A percentile compares a stretch with the other conserved stretches of the same genome.
phyloP scores from a whole-genome alignment of 2,113 vertebrate species.

The Podilymbus podiceps region DNA sequence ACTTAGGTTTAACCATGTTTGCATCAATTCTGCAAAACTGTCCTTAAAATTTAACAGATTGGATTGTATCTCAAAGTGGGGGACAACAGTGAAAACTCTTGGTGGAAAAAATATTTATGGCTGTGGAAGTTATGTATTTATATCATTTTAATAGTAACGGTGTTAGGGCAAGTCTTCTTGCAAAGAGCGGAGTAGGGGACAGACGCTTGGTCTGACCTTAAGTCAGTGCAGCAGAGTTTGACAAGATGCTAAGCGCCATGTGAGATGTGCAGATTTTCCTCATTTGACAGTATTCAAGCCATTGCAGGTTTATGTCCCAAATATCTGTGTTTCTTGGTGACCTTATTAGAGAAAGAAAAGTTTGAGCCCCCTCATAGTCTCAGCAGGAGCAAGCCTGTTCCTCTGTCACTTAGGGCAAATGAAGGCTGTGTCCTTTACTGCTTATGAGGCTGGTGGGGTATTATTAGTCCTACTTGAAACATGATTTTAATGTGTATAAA shows the following conservation, averaged over 20 bases:
- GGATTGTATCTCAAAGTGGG: neutral
- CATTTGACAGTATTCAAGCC: neutral
- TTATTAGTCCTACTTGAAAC: neutral
- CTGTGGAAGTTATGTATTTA: neutral
- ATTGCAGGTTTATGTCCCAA: neutral
- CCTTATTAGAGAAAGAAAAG: neutral
- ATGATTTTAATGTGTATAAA: neutral
- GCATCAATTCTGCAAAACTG: slow-evolving; percentile 15
- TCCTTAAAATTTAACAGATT: neutral
- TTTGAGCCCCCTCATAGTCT: neutral
- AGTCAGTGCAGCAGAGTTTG: neutral
- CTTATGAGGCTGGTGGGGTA: neutral
- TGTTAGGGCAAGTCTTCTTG: neutral
- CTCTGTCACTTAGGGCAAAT: neutral
- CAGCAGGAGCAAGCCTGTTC: neutral
- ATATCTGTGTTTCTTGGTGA: neutral
- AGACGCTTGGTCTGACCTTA: neutral
- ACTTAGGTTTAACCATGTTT: slow-evolving; percentile 32
- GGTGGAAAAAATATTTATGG: neutral
- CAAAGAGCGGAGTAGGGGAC: neutral
- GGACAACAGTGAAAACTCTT: neutral
- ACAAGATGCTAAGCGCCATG: neutral
- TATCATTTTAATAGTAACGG: neutral
- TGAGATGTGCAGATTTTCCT: neutral
- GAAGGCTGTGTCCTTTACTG: neutral